These are phyloP conservation scores for Dioctria rufipes DNA, from an alignment of 2,888 invertebrate genomes.

Conservation along the genomic window DNA sequence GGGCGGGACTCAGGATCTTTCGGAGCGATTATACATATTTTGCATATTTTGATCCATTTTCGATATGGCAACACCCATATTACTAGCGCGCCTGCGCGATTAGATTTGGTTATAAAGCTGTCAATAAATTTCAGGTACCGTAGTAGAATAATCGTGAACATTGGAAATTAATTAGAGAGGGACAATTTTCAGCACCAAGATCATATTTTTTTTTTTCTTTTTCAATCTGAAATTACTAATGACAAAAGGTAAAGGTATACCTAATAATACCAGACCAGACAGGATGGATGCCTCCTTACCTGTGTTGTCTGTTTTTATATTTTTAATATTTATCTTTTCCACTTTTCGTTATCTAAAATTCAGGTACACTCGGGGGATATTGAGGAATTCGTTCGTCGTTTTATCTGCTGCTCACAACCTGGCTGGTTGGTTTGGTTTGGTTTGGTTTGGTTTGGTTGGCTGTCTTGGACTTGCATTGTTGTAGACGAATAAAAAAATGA, in stretches of 20 bases:
- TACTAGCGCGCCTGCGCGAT: not conserved
- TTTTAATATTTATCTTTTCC: constrained; percentile 51
- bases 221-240: too few relatives aligned
- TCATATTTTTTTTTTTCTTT: not conserved
- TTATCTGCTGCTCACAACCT: too few relatives aligned
- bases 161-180: constrained; percentile 39
- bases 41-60: not conserved
- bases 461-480: constrained; percentile 34
- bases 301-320: constrained; percentile 1
- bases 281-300: too few relatives aligned
- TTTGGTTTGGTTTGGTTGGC: not conserved
- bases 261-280: too few relatives aligned
- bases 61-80: constrained; percentile 9
- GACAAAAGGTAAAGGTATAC: too few relatives aligned
- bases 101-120: constrained; percentile 12
- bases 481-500: constrained; percentile 9
- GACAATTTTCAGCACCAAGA: constrained; percentile 10
- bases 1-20: too few relatives aligned
- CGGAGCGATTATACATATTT: too few relatives aligned
- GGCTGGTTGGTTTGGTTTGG: not conserved
- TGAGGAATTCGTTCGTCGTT: too few relatives aligned
- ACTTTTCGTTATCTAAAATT: constrained; percentile 42
- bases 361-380: not conserved
- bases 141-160: constrained; percentile 34
- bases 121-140: not conserved